A percentile compares a stretch with the other conserved stretches of the same genome.
Conservation (phyloP, 2,888 invertebrate genomes). For the Nycteola revayana region DNA sequence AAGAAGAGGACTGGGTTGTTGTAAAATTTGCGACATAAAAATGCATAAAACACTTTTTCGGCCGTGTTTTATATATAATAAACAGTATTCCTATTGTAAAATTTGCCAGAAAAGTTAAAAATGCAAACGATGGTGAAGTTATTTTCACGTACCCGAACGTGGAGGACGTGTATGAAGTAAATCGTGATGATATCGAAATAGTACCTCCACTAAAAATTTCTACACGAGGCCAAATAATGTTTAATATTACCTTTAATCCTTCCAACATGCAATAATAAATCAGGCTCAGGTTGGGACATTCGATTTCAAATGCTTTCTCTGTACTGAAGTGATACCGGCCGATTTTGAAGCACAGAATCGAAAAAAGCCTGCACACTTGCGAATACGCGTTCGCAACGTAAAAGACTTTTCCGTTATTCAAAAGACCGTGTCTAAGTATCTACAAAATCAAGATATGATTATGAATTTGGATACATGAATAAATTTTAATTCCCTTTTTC, state of each 20-base stretch:
- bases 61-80: conserved; percentile 10
- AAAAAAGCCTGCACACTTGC: too few species aligned
- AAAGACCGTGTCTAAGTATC: too few species aligned
- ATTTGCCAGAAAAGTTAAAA: conserved; percentile 17
- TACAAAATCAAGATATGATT: too few species aligned
- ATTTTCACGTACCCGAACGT: conserved; percentile 18
- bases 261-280: conserved; percentile 11
- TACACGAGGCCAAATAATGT: conserved; percentile 16
- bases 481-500: too few species aligned
- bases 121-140: conserved; percentile 12
- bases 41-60: conserved; percentile 16
- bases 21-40: conserved; percentile 18
- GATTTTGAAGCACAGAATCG: too few species aligned
- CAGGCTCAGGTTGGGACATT: too few species aligned
- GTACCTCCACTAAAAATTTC: conserved; percentile 17
- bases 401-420: too few species aligned
- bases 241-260: conserved; percentile 12
- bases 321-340: too few species aligned
- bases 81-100: conserved; percentile 19
- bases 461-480: too few species aligned
- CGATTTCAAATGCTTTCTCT: too few species aligned
- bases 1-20: too few species aligned
- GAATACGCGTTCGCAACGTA: too few species aligned
- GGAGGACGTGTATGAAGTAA: conserved; percentile 20
- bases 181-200: conserved; percentile 18